Evolutionary conservation across 1,140 invertebrate species (phyloP).

Genomic region (Bombus soroeensis): DNA sequence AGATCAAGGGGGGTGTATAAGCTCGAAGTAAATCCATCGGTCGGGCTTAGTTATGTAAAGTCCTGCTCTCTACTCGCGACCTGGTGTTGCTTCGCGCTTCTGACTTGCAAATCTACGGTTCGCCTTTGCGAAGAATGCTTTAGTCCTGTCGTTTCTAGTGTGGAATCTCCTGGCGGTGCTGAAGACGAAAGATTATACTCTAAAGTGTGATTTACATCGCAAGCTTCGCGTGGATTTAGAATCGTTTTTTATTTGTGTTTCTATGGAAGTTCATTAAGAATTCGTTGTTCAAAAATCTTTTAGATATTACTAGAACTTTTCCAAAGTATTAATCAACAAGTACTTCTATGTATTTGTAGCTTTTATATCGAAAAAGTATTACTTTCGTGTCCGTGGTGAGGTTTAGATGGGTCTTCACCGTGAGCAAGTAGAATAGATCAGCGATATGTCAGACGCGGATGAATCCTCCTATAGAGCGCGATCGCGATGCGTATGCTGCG

Average conservation of each 20-base stretch:
- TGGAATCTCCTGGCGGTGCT: not conserved
- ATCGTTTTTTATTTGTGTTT: not conserved
- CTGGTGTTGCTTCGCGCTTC: not conserved
- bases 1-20: constrained; percentile 49
- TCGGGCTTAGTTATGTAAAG: constrained; percentile 65
- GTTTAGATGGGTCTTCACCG: not conserved
- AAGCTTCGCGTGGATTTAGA: not conserved
- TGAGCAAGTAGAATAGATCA: not conserved
- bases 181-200: not conserved
- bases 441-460: not conserved
- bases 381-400: not conserved
- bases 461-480: not conserved
- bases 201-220: not conserved
- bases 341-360: not conserved
- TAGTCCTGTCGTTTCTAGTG: not conserved
- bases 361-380: not conserved
- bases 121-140: not conserved
- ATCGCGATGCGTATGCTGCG: not conserved
- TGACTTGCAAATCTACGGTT: constrained; percentile 8
- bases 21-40: constrained; percentile 60
- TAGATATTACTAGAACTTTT: too few relatives aligned
- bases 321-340: too few relatives aligned
- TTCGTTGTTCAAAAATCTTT: too few relatives aligned
- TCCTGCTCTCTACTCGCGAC: constrained; percentile 17
- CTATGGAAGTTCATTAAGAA: not conserved